These are phyloP conservation scores for Drosophila ambigua DNA, from an alignment of 1,140 invertebrate species.

Conservation along the genomic window DNA sequence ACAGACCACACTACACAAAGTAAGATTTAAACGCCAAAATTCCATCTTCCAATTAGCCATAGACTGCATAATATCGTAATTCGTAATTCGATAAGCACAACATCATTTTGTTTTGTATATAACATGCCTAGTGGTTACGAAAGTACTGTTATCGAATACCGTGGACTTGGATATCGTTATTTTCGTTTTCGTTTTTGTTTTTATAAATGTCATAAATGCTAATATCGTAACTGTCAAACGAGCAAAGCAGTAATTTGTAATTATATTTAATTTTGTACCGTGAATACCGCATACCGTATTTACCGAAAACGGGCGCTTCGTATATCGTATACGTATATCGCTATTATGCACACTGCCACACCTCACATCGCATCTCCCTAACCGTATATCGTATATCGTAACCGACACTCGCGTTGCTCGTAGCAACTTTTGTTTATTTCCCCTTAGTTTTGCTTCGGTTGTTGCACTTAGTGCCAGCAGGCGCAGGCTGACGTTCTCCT, in stretches of 20 bases:
- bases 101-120: too few relatives aligned
- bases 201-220: too few relatives aligned
- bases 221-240: too few relatives aligned
- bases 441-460: constrained; percentile 11
- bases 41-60: constrained; percentile 51
- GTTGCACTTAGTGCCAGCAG: constrained; percentile 69
- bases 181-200: too few relatives aligned
- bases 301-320: too few relatives aligned
- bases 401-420: constrained; percentile 16
- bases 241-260: neutral
- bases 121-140: too few relatives aligned
- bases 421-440: constrained; percentile 8
- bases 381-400: constrained; percentile 1
- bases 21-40: constrained; percentile 67
- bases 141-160: too few relatives aligned
- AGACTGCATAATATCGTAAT: constrained; percentile 46
- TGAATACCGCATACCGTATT: neutral
- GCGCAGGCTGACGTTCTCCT: constrained; percentile 52
- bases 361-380: constrained; percentile 13
- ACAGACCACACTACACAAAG: constrained; percentile 84
- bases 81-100: constrained; percentile 6
- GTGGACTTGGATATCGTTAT: constrained; percentile 13
- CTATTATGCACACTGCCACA: constrained; percentile 41
- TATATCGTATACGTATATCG: constrained; percentile 18
- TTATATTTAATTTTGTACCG: neutral